These are phyloP conservation scores for Exephanes ischioxanthus DNA, from an alignment of 2,888 invertebrate genomes.

Conservation along the genomic window DNA sequence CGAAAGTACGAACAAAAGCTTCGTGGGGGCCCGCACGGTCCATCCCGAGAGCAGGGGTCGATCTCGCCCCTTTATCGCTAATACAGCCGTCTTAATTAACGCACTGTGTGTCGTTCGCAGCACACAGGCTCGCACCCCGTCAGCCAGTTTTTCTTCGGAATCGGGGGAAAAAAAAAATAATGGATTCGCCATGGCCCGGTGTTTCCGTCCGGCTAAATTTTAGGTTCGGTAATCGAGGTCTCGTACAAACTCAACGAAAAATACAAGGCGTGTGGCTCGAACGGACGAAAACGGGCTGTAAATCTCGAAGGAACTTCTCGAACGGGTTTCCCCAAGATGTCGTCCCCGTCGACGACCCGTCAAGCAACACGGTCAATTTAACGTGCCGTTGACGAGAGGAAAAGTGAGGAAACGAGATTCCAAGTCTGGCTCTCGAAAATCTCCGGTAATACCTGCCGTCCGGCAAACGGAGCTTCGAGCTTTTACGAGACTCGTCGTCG, in stretches of 20 bases:
- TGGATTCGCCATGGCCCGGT: constrained; percentile 61
- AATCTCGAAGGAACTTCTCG: constrained; percentile 44
- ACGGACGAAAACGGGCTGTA: constrained; percentile 45
- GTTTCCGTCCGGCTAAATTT: constrained; percentile 31
- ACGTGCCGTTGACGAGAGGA: constrained; percentile 60
- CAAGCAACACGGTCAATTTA: constrained; percentile 37
- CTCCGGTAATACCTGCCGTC: constrained; percentile 44
- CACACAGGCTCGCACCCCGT: constrained; percentile 16
- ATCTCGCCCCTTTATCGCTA: constrained; percentile 73
- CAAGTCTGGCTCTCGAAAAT: constrained; percentile 60
- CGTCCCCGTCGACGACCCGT: background rate
- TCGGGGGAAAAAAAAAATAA: constrained; percentile 61
- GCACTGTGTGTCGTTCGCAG: constrained; percentile 63
- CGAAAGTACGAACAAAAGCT: constrained; percentile 64
- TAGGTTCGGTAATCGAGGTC: constrained; percentile 6
- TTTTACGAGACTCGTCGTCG: constrained; percentile 66
- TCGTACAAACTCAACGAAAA: constrained; percentile 37
- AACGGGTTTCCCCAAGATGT: constrained; percentile 15
- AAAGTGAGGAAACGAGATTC: constrained; percentile 50
- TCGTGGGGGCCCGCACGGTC: constrained; percentile 61
- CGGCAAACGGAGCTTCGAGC: constrained; percentile 60
- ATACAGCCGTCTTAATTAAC: constrained; percentile 81
- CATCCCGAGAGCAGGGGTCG: constrained; percentile 64
- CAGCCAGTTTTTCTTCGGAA: constrained; percentile 39
- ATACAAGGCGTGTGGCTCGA: constrained; percentile 26